Percentiles rank a stretch among this genome's conserved stretches.
phyloP scores from a whole-genome alignment of 2,113 vertebrate species.

The Larimichthys crocea region DNA sequence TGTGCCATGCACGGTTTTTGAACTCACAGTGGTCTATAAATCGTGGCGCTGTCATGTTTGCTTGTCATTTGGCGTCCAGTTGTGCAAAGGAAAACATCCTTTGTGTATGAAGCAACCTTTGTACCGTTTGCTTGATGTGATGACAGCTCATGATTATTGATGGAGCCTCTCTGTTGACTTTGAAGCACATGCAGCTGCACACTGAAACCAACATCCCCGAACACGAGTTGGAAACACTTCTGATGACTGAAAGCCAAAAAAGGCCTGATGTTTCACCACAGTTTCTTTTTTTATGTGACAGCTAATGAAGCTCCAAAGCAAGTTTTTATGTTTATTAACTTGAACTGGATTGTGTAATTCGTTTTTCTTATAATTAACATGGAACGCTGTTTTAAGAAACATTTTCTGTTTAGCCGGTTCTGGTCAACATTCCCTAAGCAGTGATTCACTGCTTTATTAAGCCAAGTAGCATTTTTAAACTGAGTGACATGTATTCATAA shows the following conservation, averaged over 20 bases:
- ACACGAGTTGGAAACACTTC: background rate
- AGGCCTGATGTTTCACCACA: background rate
- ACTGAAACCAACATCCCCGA: background rate
- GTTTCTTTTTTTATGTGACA: background rate
- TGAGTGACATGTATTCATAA: background rate
- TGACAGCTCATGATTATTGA: conserved; percentile 40
- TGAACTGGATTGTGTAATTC: background rate
- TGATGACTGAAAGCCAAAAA: background rate
- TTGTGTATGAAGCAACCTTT: conserved; percentile 34
- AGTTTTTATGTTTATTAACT: background rate
- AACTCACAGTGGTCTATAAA: background rate
- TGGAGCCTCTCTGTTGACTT: conserved; percentile 24
- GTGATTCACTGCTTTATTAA: conserved; percentile 47
- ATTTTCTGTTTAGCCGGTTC: conserved; percentile 62
- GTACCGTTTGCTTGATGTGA: conserved; percentile 20
- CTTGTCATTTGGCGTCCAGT: conserved; percentile 30
- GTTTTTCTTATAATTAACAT: background rate
- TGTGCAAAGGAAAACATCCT: conserved; percentile 13
- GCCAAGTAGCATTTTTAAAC: background rate
- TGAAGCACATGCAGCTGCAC: conserved; percentile 9
- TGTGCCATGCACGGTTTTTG: background rate
- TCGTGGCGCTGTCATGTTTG: conserved; percentile 23
- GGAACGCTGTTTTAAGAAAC: background rate
- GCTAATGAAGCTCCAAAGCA: background rate
- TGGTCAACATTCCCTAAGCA: conserved; percentile 50